A percentile compares a stretch with the other conserved stretches of the same genome.
These are phyloP conservation scores for Nemoura dubitans DNA, from an alignment of 2,888 invertebrate genomes.

Conservation along the genomic window DNA sequence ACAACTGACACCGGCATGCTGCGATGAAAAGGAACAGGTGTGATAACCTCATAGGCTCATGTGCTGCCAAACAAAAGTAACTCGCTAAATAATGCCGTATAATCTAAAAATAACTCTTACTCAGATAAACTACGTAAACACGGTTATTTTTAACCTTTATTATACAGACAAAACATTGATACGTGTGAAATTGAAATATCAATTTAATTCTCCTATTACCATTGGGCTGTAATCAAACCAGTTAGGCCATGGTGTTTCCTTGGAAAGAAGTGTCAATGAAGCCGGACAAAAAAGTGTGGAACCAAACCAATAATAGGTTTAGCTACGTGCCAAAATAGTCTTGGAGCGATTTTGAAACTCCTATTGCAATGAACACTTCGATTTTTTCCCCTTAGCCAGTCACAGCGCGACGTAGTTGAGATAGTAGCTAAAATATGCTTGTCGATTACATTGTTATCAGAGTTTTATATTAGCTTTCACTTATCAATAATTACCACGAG, in stretches of 20 bases:
- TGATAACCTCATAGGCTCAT: not conserved
- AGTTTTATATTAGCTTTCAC: not conserved
- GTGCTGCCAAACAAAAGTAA: not conserved
- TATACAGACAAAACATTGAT: not conserved
- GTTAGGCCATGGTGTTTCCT: not conserved
- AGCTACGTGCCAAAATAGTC: no score
- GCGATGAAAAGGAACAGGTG: not conserved
- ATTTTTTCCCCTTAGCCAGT: not conserved
- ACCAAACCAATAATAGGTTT: no score
- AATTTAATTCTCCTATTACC: not conserved
- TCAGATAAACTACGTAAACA: not conserved
- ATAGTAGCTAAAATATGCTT: not conserved
- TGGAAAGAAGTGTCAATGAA: no score
- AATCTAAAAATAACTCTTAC: conserved; percentile 7
- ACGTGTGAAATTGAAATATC: not conserved
- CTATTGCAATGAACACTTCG: not conserved
- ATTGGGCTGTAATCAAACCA: not conserved
- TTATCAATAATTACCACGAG: not conserved
- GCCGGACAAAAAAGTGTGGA: no score
- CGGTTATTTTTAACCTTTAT: not conserved
- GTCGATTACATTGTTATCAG: conserved; percentile 12
- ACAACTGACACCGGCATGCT: not conserved
- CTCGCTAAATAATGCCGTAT: not conserved
- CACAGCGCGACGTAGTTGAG: not conserved
- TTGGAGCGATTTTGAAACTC: not conserved